These are phyloP conservation scores for Cololabis saira DNA, from an alignment of 2,113 vertebrate species.

Conservation along the genomic window DNA sequence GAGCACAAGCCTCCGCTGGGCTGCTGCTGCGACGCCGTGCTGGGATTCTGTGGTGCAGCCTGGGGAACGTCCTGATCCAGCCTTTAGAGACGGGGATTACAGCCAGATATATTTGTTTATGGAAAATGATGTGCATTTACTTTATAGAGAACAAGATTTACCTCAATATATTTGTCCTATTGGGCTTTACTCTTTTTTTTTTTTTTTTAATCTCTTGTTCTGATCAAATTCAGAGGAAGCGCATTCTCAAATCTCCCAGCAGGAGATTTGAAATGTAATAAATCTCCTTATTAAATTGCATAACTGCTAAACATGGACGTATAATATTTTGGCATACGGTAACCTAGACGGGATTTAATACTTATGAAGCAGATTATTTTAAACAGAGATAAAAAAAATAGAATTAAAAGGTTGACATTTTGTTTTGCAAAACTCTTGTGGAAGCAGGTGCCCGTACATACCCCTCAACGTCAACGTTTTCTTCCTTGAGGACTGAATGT, in stretches of 20 bases:
- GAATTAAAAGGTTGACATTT: too few relatives aligned
- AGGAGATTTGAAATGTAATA: background rate
- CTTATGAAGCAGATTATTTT: conserved; percentile 6
- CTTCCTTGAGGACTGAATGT: conserved; percentile 87
- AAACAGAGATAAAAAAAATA: background rate
- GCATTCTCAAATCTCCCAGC: background rate
- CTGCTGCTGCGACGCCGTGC: conserved; percentile 64
- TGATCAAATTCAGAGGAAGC: background rate
- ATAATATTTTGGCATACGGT: background rate
- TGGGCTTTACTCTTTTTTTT: background rate
- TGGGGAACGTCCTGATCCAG: conserved; percentile 86
- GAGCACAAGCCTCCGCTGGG: conserved; percentile 83
- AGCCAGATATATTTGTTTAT: background rate
- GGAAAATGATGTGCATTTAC: background rate
- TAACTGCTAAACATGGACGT: background rate
- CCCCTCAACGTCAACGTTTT: conserved; percentile 96
- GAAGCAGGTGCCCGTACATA: conserved; percentile 60
- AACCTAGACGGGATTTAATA: conserved; percentile 9
- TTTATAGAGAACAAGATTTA: background rate
- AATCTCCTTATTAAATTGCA: conserved; percentile 8
- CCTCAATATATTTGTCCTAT: background rate
- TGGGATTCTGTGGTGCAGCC: conserved; percentile 42
- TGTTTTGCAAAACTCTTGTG: too few relatives aligned
- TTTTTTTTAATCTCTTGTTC: background rate
- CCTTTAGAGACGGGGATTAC: conserved; percentile 63